phyloP scores from a whole-genome alignment of 1,140 invertebrate species.

The Ladona fulva region DNA sequence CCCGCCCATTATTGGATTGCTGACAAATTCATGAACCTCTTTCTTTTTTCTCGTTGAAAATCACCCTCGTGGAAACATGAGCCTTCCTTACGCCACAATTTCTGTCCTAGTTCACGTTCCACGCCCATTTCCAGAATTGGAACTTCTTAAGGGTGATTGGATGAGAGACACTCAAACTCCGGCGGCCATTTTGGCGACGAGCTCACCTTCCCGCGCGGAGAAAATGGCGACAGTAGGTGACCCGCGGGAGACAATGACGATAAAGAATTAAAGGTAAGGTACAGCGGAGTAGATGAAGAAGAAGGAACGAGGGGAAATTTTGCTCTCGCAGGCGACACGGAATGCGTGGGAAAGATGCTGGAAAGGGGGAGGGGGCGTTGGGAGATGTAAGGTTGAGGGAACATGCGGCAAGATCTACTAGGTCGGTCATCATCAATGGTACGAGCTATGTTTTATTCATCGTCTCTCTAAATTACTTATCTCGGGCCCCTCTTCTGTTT shows the following conservation, averaged over 20 bases:
- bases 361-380: not conserved
- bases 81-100: no score
- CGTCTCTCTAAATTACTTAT: not conserved
- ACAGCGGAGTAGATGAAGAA: not conserved
- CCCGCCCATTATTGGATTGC: no score
- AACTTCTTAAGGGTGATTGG: not conserved
- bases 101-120: not conserved
- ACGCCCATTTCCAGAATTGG: not conserved
- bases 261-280: conserved; percentile 7
- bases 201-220: not conserved
- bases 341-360: not conserved
- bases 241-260: conserved; percentile 1
- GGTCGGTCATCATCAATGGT: not conserved
- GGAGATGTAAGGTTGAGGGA: not conserved
- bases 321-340: no score
- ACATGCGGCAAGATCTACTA: not conserved
- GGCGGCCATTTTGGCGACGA: not conserved
- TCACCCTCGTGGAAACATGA: no score
- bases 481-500: not conserved
- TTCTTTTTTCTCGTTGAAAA: no score
- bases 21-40: no score
- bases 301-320: no score
- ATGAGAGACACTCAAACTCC: not conserved
- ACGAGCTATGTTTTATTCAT: not conserved
- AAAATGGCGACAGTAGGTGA: not conserved